Evolutionary conservation across 2,113 vertebrate genomes (phyloP), one percentile per base, ranked within the genome.

Genomic region (Arothron firmamentum): DNA sequence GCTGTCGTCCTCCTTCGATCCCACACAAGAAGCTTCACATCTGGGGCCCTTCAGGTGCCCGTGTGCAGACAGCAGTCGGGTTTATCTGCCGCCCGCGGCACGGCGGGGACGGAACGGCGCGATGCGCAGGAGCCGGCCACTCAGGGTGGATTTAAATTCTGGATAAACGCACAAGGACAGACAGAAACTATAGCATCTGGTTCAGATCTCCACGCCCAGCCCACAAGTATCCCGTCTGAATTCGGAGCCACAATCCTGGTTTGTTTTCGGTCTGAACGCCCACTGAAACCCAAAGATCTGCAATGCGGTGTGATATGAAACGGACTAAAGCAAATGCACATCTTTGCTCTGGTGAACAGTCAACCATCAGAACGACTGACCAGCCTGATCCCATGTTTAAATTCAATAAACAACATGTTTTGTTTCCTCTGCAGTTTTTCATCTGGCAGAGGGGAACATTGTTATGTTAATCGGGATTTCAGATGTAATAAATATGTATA

Each of bases 111-210:
- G 49, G 52, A 64, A 66, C 67, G 87, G 87, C 80, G 89, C 10
- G 34, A 12, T 12, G 34, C 34, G 34, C 34, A 38, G 34, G 34
- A 38, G 34, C 11, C 10, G 58, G 55, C 49, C 17, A 89, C 81
- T 86, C 91, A 85, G 89, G 82, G 88, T 89, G 90, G 90, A 88
- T 91, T 67, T 53, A 70, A 77, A 75, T 61, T 67, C 68, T 66
- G 50, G 20, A 55, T 65, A 54, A 57, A 55, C 43, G 59, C 14
- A 25, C 56, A 42, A 47, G 34, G 52, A 70, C 25, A 46, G 12
- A 57, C 25, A 18, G 25, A 51, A 20, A 45, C 4, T 11, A 25
- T 19, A 25, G 42, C 31, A 7, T 57, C 49, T 17, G 34, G 48
- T 15, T 49, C 51, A 1, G 23, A 13, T 34, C 19, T 25, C 19